Conservation (phyloP, 2,113 vertebrate species). For the Notothenia coriiceps region DNA sequence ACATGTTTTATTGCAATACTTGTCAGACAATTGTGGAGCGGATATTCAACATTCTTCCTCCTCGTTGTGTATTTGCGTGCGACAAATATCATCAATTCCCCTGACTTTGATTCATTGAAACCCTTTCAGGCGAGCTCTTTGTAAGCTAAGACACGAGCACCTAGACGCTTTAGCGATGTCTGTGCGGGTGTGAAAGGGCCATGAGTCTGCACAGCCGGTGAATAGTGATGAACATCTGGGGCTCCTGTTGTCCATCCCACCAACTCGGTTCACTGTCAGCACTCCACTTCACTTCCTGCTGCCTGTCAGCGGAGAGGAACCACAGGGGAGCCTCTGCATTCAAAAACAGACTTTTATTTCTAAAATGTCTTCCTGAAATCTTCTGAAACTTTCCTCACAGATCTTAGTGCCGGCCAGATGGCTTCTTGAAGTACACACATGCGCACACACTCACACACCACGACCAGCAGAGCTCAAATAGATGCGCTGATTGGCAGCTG, state of each 20-base stretch:
- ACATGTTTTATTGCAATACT: slow-evolving; percentile 13
- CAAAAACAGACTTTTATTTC: slow-evolving; percentile 18
- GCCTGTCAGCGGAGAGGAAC: slow-evolving; percentile 49
- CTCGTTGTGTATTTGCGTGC: background rate
- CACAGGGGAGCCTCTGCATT: slow-evolving; percentile 50
- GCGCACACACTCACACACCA: background rate
- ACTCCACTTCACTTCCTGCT: slow-evolving; percentile 34
- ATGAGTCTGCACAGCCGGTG: background rate
- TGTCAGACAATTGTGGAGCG: background rate
- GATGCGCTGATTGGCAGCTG: slow-evolving; percentile 38
- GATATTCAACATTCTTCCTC: background rate
- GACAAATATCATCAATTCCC: slow-evolving; percentile 41
- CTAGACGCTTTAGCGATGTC: slow-evolving; percentile 1
- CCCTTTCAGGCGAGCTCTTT: slow-evolving; percentile 14
- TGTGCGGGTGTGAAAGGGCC: slow-evolving; percentile 35
- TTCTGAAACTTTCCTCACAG: slow-evolving; percentile 28
- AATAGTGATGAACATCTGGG: slow-evolving; percentile 55
- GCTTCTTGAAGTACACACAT: slow-evolving; percentile 23
- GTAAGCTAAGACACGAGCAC: slow-evolving; percentile 17
- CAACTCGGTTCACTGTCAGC: slow-evolving; percentile 24
- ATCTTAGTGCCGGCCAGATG: slow-evolving; percentile 53
- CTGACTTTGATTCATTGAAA: background rate
- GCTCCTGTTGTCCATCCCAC: slow-evolving; percentile 3
- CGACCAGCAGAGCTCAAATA: slow-evolving; percentile 23
- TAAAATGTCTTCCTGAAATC: slow-evolving; percentile 25